Evolutionary conservation across 1,140 invertebrate species (phyloP).

Genomic region (Brachionus manjavacas): DNA sequence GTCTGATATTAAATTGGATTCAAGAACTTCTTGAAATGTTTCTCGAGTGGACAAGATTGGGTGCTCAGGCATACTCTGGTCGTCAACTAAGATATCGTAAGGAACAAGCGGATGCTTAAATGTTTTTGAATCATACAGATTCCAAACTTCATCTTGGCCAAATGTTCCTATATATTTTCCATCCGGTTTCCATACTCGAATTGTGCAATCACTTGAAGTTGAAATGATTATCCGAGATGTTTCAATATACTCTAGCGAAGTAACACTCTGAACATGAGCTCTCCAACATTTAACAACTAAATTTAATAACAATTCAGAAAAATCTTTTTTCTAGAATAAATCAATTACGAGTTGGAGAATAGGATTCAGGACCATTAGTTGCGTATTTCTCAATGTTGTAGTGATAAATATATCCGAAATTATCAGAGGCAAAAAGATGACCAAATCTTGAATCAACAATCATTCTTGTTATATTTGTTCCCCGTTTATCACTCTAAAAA

Average conservation of each 20-base stretch:
- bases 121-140: slow-evolving; percentile 52
- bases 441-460: not conserved
- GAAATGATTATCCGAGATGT: slow-evolving; percentile 51
- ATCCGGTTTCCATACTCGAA: slow-evolving; percentile 54
- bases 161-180: slow-evolving; percentile 58
- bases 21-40: slow-evolving; percentile 48
- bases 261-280: slow-evolving; percentile 54
- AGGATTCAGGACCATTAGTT: slow-evolving; percentile 45
- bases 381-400: slow-evolving; percentile 54
- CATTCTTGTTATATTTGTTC: slow-evolving; percentile 28
- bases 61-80: slow-evolving; percentile 54
- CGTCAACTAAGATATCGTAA: slow-evolving; percentile 56
- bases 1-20: slow-evolving; percentile 45
- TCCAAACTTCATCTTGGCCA: slow-evolving; percentile 55
- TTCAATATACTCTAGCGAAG: slow-evolving; percentile 51
- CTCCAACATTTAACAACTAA: slow-evolving; percentile 53
- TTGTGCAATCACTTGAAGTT: slow-evolving; percentile 55
- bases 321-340: not conserved
- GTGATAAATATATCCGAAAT: slow-evolving; percentile 53
- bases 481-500: slow-evolving; percentile 13
- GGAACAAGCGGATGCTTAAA: slow-evolving; percentile 57
- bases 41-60: slow-evolving; percentile 49
- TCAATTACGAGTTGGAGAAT: slow-evolving; percentile 51
- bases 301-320: slow-evolving; percentile 42
- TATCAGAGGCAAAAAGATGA: slow-evolving; percentile 51